Conservation (phyloP, 2,797 vertebrate species). For the Oreortyx pictus region DNA sequence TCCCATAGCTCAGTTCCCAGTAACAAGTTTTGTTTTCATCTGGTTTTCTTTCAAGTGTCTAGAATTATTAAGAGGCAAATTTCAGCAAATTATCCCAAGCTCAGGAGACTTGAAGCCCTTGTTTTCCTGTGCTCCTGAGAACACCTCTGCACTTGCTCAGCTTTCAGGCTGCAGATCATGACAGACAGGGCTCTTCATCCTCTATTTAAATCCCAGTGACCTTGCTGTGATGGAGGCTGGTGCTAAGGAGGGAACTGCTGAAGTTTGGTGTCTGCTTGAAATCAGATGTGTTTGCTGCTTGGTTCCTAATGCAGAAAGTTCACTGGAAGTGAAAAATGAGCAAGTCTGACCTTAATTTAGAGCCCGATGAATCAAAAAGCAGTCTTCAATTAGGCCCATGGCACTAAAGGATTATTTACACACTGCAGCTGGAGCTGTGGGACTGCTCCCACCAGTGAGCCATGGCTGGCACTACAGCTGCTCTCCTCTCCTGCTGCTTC, state of each 20-base stretch:
- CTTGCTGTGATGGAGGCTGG: neutral
- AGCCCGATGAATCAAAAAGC: conserved; percentile 15
- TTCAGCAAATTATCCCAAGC: neutral
- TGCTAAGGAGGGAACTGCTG: neutral
- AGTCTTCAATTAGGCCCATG: neutral
- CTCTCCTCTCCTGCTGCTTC: neutral
- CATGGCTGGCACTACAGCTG: neutral
- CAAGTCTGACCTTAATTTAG: conserved; percentile 22
- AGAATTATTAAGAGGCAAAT: neutral
- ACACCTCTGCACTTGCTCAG: neutral
- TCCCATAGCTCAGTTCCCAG: neutral
- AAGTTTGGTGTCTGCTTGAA: neutral
- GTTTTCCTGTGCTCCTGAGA: neutral
- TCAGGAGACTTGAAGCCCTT: neutral
- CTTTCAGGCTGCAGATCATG: neutral
- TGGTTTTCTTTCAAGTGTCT: neutral
- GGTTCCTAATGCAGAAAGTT: neutral
- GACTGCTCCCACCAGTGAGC: neutral
- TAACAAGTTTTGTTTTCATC: neutral
- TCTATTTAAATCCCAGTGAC: neutral
- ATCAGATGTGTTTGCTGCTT: neutral
- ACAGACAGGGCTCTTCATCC: neutral
- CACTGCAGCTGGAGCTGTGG: rapidly evolving
- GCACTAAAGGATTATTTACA: neutral
- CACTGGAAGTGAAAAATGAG: conserved; percentile 18